These are phyloP conservation scores for Araneus ventricosus DNA, from an alignment of 1,140 invertebrate species.

Conservation along the genomic window DNA sequence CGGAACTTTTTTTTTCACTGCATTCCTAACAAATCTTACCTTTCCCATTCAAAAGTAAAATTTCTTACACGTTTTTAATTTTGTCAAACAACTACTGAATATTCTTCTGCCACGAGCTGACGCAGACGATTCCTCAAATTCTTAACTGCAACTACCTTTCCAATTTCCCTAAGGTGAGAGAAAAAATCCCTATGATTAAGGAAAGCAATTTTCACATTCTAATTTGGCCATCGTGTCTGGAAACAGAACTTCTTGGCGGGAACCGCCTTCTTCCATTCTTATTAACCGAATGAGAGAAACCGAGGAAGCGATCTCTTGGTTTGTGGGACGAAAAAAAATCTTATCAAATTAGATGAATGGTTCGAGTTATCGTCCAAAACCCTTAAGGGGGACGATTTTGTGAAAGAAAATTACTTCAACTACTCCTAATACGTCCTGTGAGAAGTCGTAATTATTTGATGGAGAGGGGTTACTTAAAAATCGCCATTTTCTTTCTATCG, in stretches of 20 bases:
- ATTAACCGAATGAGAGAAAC: constrained; percentile 45
- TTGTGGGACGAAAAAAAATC: not conserved
- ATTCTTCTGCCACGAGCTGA: not conserved
- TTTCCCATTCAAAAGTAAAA: no score
- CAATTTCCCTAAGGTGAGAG: constrained; percentile 6
- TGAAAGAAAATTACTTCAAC: constrained; percentile 52
- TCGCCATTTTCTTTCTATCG: not conserved
- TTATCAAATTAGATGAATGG: constrained; percentile 70
- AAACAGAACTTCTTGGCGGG: constrained; percentile 33
- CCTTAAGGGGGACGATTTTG: constrained; percentile 30
- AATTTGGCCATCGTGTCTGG: constrained; percentile 49
- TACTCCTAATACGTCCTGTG: constrained; percentile 37
- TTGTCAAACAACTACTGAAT: not conserved
- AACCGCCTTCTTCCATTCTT: constrained; percentile 55
- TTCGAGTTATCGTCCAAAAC: not conserved
- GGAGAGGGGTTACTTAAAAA: constrained; percentile 40
- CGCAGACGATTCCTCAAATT: not conserved
- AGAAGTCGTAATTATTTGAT: constrained; percentile 59
- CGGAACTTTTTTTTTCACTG: no score
- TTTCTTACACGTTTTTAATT: not conserved
- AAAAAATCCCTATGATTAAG: constrained; percentile 50
- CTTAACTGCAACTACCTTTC: constrained; percentile 1
- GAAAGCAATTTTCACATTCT: constrained; percentile 68
- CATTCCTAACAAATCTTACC: no score
- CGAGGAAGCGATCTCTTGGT: not conserved